phyloP scores from a whole-genome alignment of 2,888 invertebrate genomes.

The Habroteleia sp. region DNA sequence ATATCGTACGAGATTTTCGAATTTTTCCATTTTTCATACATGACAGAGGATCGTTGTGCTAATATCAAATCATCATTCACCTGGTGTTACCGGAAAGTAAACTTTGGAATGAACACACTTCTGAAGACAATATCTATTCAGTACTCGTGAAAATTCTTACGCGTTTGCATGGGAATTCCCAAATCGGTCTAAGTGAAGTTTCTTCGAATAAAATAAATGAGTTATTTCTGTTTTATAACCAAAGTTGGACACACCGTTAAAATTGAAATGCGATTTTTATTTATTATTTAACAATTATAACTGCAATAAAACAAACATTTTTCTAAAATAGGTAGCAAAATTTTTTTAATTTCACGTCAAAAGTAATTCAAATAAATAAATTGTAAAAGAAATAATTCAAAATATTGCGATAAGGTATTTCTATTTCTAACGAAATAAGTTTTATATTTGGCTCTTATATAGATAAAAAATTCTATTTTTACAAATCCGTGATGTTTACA shows the following conservation, averaged over 20 bases:
- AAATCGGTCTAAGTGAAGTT: constrained; percentile 29
- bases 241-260: constrained; percentile 19
- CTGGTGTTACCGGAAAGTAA: not conserved
- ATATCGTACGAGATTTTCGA: constrained; percentile 41
- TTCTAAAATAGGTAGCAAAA: too few species aligned
- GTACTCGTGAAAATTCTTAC: constrained; percentile 23
- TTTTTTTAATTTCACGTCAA: too few species aligned
- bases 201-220: constrained; percentile 33
- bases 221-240: constrained; percentile 29
- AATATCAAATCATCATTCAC: constrained; percentile 39
- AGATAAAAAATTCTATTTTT: too few species aligned
- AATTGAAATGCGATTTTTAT: too few species aligned
- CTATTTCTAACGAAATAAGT: too few species aligned
- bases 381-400: too few species aligned
- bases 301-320: too few species aligned
- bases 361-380: too few species aligned
- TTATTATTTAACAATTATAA: too few species aligned
- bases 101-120: constrained; percentile 31
- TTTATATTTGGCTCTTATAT: too few species aligned
- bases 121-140: constrained; percentile 24
- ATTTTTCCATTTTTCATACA: constrained; percentile 22
- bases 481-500: too few species aligned
- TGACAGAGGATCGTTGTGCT: constrained; percentile 15
- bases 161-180: constrained; percentile 35
- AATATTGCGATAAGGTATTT: too few species aligned